Percentiles rank a stretch among this genome's conserved stretches.
Evolutionary conservation across 2,113 vertebrate species (phyloP).

Genomic region (Notarius lentiginosus): DNA sequence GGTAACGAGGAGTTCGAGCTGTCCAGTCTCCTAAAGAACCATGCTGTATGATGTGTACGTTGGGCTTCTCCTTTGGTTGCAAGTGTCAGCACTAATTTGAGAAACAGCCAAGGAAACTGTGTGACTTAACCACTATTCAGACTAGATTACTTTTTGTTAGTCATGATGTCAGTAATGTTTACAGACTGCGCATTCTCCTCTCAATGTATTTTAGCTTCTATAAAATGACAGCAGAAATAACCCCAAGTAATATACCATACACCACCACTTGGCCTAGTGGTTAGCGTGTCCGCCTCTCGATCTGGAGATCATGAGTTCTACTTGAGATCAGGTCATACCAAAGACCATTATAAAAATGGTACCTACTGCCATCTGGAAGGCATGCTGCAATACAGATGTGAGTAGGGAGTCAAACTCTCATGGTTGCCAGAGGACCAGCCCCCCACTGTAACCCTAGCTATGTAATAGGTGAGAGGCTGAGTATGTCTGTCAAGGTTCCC

Average conservation of each 20-base stretch:
- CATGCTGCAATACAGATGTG: no score
- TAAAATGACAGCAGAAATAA: not conserved
- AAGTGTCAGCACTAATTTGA: not conserved
- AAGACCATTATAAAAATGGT: no score
- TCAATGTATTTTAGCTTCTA: not conserved
- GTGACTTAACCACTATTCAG: not conserved
- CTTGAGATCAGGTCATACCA: no score
- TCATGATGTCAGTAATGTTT: not conserved
- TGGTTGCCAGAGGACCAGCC: no score
- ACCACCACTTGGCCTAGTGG: no score
- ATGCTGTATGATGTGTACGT: not conserved
- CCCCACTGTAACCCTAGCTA: no score
- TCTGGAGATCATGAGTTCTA: no score
- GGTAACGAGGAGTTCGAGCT: not conserved
- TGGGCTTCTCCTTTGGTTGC: not conserved
- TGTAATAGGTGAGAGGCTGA: no score
- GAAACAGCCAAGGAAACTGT: not conserved
- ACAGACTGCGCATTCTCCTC: not conserved
- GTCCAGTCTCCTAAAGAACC: conserved; percentile 27
- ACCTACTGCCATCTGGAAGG: no score
- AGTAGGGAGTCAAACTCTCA: no score
- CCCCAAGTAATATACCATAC: not conserved
- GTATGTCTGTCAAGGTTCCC: no score
- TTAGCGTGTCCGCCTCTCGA: no score
- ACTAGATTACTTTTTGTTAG: not conserved